Evolutionary conservation across 2,888 invertebrate species (phyloP).

Genomic region (Pyrochroa serraticornis): DNA sequence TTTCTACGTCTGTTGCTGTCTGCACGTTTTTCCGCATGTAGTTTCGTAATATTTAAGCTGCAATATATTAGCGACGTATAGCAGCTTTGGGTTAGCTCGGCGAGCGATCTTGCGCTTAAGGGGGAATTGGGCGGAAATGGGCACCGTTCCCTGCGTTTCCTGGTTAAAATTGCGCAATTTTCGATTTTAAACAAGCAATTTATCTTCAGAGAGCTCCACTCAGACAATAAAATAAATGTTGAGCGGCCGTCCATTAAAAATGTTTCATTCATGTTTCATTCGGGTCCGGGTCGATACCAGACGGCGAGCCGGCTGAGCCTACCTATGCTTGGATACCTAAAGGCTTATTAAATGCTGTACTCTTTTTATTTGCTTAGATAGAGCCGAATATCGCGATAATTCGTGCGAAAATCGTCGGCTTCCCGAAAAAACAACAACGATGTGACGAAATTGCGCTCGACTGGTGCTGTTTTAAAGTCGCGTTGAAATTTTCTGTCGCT

Average conservation of each 20-base stretch:
- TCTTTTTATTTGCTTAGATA: too few species aligned
- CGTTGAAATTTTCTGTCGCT: constrained; percentile 42
- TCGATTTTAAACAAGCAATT: constrained; percentile 5
- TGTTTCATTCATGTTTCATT: constrained; percentile 35
- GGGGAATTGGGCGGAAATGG: too few species aligned
- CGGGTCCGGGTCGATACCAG: constrained; percentile 34
- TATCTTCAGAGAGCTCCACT: constrained; percentile 7
- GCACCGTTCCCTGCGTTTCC: not conserved
- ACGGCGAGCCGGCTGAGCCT: constrained; percentile 20
- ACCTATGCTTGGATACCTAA: not conserved
- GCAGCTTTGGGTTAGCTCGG: too few species aligned
- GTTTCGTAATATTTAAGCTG: too few species aligned
- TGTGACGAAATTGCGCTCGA: too few species aligned
- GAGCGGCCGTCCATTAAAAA: constrained; percentile 29
- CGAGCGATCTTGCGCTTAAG: too few species aligned
- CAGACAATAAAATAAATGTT: constrained; percentile 23
- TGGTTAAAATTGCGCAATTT: constrained; percentile 1
- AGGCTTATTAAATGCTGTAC: constrained; percentile 3
- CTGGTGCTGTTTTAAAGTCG: constrained; percentile 35
- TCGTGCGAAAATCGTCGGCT: too few species aligned
- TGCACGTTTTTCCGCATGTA: too few species aligned
- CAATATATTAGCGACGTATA: too few species aligned
- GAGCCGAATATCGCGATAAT: too few species aligned
- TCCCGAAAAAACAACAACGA: too few species aligned
- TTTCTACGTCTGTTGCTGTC: too few species aligned